Conservation (phyloP, 2,888 invertebrate species). For the Phorcus lineatus region DNA sequence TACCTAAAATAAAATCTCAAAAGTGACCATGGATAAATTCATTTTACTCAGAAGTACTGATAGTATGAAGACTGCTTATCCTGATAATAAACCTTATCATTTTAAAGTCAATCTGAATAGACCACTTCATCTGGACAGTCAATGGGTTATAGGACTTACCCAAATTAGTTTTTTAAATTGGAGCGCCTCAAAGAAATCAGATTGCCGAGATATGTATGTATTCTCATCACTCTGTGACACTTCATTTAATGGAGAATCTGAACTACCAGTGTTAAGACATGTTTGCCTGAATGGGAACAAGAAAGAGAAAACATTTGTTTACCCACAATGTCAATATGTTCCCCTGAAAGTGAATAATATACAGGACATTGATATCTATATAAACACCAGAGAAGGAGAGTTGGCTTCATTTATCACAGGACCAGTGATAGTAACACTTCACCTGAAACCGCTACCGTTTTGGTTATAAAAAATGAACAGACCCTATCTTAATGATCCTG, state of each 20-base stretch:
- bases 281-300: not conserved
- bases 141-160: not conserved
- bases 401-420: not conserved
- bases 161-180: not conserved
- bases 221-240: not conserved
- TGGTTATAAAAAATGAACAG: not conserved
- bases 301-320: not conserved
- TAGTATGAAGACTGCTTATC: not conserved
- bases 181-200: too few relatives aligned
- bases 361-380: not conserved
- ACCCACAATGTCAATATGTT: not conserved
- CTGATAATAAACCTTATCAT: not conserved
- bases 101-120: not conserved
- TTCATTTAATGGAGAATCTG: not conserved
- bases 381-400: not conserved
- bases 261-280: not conserved
- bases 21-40: constrained; percentile 2
- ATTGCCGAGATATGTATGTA: too few relatives aligned
- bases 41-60: not conserved
- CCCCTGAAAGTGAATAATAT: not conserved
- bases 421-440: not conserved
- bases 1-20: not conserved
- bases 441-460: not conserved
- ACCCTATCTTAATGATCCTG: too few relatives aligned
- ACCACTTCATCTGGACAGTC: not conserved